A percentile compares a stretch with the other conserved stretches of the same genome.
phyloP scores from a whole-genome alignment of 2,888 invertebrate genomes.

The Macrophya alboannulata region DNA sequence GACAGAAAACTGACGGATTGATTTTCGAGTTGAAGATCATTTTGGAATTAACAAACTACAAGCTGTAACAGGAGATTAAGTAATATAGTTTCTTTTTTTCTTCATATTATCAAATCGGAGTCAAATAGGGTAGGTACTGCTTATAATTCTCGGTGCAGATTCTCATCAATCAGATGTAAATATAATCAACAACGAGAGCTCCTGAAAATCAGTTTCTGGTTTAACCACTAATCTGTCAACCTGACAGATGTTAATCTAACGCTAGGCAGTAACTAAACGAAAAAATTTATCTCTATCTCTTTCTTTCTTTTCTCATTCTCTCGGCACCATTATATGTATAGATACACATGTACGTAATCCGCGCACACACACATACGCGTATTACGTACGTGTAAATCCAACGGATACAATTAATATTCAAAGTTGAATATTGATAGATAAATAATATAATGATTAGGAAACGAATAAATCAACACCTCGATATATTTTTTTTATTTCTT shows the following conservation, averaged over 20 bases:
- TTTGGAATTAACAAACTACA: too few species aligned
- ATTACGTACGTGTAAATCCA: neutral
- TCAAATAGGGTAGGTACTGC: neutral
- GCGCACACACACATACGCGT: neutral
- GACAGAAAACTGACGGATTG: too few species aligned
- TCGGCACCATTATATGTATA: neutral
- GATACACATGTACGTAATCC: too few species aligned
- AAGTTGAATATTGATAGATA: neutral
- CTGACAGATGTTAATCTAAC: conserved; percentile 48
- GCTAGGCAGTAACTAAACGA: conserved; percentile 16
- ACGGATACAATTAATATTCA: neutral
- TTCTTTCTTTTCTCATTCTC: neutral
- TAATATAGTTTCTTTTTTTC: too few species aligned
- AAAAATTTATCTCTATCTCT: neutral
- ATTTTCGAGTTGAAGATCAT: too few species aligned
- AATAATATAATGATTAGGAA: neutral
- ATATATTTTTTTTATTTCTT: too few species aligned
- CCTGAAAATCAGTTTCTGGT: conserved; percentile 13
- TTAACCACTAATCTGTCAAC: conserved; percentile 44
- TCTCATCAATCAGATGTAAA: conserved; percentile 38
- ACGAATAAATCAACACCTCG: neutral
- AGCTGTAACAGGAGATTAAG: too few species aligned
- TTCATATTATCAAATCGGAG: neutral
- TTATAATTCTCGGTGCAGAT: neutral
- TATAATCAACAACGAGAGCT: conserved; percentile 39